These are phyloP conservation scores for Dendrophyllia cribrosa DNA, from an alignment of 64 coral and sea anemone genomes.

Conservation along the genomic window DNA sequence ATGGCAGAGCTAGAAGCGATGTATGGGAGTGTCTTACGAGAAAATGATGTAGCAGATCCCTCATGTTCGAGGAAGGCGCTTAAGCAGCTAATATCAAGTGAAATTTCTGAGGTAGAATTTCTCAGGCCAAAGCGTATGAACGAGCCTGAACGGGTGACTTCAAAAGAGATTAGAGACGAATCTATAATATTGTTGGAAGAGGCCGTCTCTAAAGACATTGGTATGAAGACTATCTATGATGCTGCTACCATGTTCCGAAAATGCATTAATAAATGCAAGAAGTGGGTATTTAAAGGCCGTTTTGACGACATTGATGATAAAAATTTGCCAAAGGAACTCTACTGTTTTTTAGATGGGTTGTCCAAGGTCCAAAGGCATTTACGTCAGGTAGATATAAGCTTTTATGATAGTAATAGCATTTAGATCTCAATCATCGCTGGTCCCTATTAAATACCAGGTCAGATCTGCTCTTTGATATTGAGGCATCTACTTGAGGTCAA, in stretches of 20 bases:
- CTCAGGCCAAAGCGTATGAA: conserved; percentile 52
- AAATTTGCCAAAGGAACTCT: conserved; percentile 64
- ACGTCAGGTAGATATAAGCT: conserved; percentile 23
- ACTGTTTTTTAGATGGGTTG: conserved; percentile 64
- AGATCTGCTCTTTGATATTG: conserved; percentile 24
- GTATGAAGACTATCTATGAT: conserved; percentile 60
- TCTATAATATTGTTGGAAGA: conserved; percentile 35
- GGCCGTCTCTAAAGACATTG: background rate
- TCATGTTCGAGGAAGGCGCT: conserved; percentile 28
- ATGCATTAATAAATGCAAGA: no score
- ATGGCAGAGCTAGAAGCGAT: conserved; percentile 49
- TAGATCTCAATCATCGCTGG: no score
- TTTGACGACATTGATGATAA: conserved; percentile 37
- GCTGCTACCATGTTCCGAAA: conserved; percentile 60
- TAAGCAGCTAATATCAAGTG: conserved; percentile 55
- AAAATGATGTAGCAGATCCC: conserved; percentile 42
- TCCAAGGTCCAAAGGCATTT: conserved; percentile 53
- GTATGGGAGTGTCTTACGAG: no score
- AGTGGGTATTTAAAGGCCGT: conserved; percentile 49
- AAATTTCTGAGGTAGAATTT: conserved; percentile 67
- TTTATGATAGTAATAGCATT: conserved; percentile 29
- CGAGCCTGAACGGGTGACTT: conserved; percentile 65
- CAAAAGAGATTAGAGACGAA: conserved; percentile 58
- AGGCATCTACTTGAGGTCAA: no score
- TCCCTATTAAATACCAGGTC: background rate